A percentile compares a stretch with the other conserved stretches of the same genome.
Evolutionary conservation across 1,140 invertebrate genomes (phyloP).

Genomic region (Lanistes nyassanus): DNA sequence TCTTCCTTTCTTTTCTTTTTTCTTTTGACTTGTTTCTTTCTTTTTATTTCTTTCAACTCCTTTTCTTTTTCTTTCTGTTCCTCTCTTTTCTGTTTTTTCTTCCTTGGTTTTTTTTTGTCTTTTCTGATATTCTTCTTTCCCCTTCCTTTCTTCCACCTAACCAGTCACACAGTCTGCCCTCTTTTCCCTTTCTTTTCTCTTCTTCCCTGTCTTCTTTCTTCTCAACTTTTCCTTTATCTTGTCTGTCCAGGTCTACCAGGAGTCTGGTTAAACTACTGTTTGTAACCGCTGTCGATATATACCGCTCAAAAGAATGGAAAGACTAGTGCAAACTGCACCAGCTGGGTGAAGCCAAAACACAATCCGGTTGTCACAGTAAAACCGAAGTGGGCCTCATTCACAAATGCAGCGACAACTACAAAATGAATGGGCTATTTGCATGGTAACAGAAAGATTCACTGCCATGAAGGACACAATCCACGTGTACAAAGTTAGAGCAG

Average conservation of each 20-base stretch:
- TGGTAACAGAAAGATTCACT: no score
- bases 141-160: neutral
- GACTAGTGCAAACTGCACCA: no score
- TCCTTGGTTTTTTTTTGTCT: neutral
- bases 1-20: neutral
- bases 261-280: neutral
- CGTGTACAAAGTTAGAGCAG: no score
- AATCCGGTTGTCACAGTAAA: no score
- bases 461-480: no score
- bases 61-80: neutral
- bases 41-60: neutral
- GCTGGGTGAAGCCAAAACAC: no score
- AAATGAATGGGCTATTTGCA: no score
- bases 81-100: slow-evolving; percentile 7
- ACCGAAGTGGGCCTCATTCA: no score
- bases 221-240: neutral
- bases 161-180: neutral
- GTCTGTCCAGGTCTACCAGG: neutral
- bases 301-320: no score
- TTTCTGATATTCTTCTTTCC: neutral
- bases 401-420: no score
- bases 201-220: slow-evolving; percentile 1
- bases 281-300: no score
- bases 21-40: neutral
- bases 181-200: slow-evolving; percentile 6